Evolutionary conservation across 2,888 invertebrate species (phyloP).

Genomic region (Copidosoma aretas): DNA sequence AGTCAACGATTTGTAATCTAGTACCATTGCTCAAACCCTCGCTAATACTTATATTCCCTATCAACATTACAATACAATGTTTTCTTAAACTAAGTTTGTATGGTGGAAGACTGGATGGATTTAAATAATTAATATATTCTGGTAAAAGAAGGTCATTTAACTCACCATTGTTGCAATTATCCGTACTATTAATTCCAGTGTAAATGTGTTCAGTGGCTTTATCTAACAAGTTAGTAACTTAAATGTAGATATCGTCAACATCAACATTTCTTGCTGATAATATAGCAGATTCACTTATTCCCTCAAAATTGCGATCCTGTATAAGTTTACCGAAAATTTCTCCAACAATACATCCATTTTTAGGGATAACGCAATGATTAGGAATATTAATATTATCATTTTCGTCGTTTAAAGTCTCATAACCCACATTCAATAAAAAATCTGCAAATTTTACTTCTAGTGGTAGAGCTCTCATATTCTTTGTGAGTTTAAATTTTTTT

Average conservation of each 20-base stretch:
- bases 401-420: slow-evolving; percentile 3
- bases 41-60: slow-evolving; percentile 25
- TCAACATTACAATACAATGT: slow-evolving; percentile 30
- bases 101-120: slow-evolving; percentile 19
- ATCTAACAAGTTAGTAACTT: too few species aligned
- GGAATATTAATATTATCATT: slow-evolving; percentile 20
- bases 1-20: slow-evolving; percentile 24
- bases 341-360: not conserved
- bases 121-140: slow-evolving; percentile 30
- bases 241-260: too few species aligned
- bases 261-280: not conserved
- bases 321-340: slow-evolving; percentile 4
- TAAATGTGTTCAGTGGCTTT: too few species aligned
- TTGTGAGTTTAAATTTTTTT: not conserved
- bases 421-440: slow-evolving; percentile 2
- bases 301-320: slow-evolving; percentile 1
- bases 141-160: slow-evolving; percentile 21
- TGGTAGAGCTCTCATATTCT: slow-evolving; percentile 5
- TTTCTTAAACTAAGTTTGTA: slow-evolving; percentile 27
- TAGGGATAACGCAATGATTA: slow-evolving; percentile 21
- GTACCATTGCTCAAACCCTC: slow-evolving; percentile 16
- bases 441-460: slow-evolving; percentile 11
- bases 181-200: slow-evolving; percentile 13
- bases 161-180: slow-evolving; percentile 18
- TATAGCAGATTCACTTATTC: slow-evolving; percentile 21